Percentiles rank a stretch among this genome's conserved stretches.
Conservation (phyloP, 2,113 vertebrate species). For the Sterna hirundo region DNA sequence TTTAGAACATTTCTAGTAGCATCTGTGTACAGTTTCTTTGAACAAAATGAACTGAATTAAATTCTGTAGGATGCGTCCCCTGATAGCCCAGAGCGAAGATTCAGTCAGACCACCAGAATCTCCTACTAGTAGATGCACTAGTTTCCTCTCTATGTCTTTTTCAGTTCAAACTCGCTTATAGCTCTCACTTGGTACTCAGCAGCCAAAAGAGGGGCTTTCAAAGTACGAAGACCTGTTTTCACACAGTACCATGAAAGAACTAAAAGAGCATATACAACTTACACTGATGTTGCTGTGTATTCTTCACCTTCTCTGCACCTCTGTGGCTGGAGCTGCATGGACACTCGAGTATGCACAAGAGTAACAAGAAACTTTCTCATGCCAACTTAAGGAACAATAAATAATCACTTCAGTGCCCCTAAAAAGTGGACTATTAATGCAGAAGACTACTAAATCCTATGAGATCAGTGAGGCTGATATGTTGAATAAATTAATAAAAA, state of each 20-base stretch:
- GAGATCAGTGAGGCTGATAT: neutral
- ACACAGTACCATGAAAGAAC: neutral
- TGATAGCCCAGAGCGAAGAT: neutral
- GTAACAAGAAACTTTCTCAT: neutral
- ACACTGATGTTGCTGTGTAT: neutral
- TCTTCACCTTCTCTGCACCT: neutral
- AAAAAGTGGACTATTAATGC: slow-evolving; percentile 8
- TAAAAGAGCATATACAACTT: neutral
- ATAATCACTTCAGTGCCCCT: neutral
- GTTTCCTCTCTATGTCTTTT: neutral
- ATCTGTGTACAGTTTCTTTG: neutral
- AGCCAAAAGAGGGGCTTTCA: neutral
- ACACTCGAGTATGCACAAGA: neutral
- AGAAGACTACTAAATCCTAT: neutral
- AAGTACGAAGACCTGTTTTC: neutral
- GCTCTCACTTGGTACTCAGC: neutral
- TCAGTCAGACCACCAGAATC: neutral
- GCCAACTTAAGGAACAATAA: neutral
- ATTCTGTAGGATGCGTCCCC: neutral
- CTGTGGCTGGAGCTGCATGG: neutral
- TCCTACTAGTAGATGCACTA: neutral
- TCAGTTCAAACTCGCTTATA: neutral
- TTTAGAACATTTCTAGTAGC: neutral
- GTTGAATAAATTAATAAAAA: slow-evolving; percentile 4
- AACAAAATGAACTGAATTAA: neutral